Evolutionary conservation across 2,888 invertebrate species (phyloP).

Genomic region (Lasioglossum villosulum): DNA sequence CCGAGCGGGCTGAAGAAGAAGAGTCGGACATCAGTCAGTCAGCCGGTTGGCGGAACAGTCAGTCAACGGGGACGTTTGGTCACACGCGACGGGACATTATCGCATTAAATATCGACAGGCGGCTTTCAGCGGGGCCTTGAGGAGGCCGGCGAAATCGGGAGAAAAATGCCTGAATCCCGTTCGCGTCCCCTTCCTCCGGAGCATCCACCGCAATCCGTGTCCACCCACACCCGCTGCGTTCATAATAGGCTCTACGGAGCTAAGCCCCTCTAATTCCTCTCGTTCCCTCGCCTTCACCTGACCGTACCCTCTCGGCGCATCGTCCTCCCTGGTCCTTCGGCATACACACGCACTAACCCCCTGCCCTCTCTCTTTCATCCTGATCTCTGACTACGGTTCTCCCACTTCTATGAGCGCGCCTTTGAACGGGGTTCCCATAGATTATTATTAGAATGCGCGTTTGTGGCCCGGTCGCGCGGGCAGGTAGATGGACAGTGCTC

Average conservation of each 20-base stretch:
- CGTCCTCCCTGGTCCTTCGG: conserved; percentile 35
- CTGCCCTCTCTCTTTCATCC: not conserved
- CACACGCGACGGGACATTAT: conserved; percentile 82
- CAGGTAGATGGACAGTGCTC: conserved; percentile 82
- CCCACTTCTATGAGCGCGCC: conserved; percentile 59
- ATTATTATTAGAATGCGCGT: conserved; percentile 84
- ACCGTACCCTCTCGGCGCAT: conserved; percentile 27
- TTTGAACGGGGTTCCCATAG: conserved; percentile 80
- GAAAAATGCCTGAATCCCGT: conserved; percentile 75
- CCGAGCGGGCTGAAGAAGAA: conserved; percentile 58
- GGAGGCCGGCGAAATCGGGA: conserved; percentile 70
- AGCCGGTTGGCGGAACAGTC: conserved; percentile 72
- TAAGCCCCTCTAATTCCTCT: conserved; percentile 80
- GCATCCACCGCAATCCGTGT: conserved; percentile 66
- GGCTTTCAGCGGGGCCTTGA: conserved; percentile 76
- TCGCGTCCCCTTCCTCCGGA: conserved; percentile 48
- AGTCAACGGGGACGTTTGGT: conserved; percentile 75
- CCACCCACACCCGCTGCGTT: conserved; percentile 79
- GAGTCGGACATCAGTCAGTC: conserved; percentile 60
- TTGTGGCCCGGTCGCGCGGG: conserved; percentile 74
- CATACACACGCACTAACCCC: conserved; percentile 1
- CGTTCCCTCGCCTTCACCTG: conserved; percentile 60
- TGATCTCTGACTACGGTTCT: conserved; percentile 36
- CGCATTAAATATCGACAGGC: conserved; percentile 82
- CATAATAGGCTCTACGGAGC: conserved; percentile 80